Percentiles rank a stretch among this genome's conserved stretches.
phyloP scores from a whole-genome alignment of 1,140 invertebrate genomes.

The Magallana ariakensis region DNA sequence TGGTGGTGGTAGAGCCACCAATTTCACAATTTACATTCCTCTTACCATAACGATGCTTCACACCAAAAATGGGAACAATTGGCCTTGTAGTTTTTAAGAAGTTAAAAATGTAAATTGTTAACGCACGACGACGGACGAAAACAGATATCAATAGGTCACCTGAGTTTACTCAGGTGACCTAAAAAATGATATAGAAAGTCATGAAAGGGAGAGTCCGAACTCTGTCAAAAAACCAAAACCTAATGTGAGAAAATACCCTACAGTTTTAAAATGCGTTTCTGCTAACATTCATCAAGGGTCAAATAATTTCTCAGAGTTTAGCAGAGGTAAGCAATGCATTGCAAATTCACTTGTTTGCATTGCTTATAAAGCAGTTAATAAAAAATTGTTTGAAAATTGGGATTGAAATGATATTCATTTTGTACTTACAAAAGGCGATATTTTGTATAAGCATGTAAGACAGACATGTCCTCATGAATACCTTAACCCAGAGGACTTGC shows the following conservation, averaged over 20 bases:
- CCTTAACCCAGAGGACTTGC: slow-evolving; percentile 9
- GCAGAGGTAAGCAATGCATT: background rate
- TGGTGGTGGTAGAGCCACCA: no score
- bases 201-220: background rate
- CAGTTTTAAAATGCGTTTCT: background rate
- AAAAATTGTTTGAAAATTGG: slow-evolving; percentile 1
- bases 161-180: no score
- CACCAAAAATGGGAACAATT: no score
- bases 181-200: background rate
- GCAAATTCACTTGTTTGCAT: slow-evolving; percentile 20
- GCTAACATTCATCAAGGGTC: background rate
- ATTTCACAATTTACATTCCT: no score
- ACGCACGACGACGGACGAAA: no score
- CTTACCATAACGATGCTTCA: no score
- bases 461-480: slow-evolving; percentile 11
- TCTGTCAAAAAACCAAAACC: background rate
- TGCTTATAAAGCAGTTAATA: background rate
- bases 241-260: background rate
- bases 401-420: background rate
- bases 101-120: no score
- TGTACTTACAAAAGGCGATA: background rate
- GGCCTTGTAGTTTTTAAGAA: no score
- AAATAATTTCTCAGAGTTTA: background rate
- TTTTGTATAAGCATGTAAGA: slow-evolving; percentile 2
- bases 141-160: no score